These are phyloP conservation scores for Triplophysa siluroides DNA, from an alignment of 2,113 vertebrate genomes.

Conservation along the genomic window DNA sequence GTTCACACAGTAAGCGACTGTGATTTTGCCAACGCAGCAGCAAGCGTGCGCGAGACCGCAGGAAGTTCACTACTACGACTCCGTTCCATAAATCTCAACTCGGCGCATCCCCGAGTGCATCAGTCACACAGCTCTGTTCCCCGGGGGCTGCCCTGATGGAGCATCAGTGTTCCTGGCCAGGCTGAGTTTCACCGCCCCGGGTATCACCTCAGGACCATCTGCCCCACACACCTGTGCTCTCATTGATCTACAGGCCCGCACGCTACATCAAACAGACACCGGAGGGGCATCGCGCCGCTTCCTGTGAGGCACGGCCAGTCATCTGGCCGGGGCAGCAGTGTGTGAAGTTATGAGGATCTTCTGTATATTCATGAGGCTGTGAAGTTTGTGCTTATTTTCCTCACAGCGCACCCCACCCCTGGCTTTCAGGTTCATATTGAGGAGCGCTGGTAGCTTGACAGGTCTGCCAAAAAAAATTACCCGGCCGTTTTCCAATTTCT, in stretches of 20 bases:
- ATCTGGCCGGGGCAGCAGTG: conserved; percentile 19
- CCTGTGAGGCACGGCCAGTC: conserved; percentile 36
- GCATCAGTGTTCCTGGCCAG: conserved; percentile 12
- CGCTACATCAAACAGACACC: conserved; percentile 48
- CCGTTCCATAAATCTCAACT: conserved; percentile 25
- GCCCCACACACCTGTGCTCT: conserved; percentile 53
- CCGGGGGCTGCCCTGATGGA: background rate
- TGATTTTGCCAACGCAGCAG: conserved; percentile 9
- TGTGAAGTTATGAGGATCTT: conserved; percentile 29
- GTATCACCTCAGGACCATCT: conserved; percentile 50
- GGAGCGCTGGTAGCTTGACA: background rate
- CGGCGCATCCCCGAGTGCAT: background rate
- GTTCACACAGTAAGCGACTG: background rate
- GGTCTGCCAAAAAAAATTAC: conserved; percentile 16
- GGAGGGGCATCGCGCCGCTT: background rate
- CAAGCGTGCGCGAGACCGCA: background rate
- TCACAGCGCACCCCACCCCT: background rate
- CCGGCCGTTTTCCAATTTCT: conserved; percentile 32
- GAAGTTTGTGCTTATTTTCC: conserved; percentile 25
- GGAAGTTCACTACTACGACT: conserved; percentile 16
- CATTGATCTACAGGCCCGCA: conserved; percentile 32
- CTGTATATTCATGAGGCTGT: conserved; percentile 37
- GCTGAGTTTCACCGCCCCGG: conserved; percentile 24
- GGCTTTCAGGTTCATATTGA: conserved; percentile 14
- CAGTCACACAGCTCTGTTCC: conserved; percentile 25